Conservation (phyloP, 2,888 invertebrate species). For the Pandemis heparana region DNA sequence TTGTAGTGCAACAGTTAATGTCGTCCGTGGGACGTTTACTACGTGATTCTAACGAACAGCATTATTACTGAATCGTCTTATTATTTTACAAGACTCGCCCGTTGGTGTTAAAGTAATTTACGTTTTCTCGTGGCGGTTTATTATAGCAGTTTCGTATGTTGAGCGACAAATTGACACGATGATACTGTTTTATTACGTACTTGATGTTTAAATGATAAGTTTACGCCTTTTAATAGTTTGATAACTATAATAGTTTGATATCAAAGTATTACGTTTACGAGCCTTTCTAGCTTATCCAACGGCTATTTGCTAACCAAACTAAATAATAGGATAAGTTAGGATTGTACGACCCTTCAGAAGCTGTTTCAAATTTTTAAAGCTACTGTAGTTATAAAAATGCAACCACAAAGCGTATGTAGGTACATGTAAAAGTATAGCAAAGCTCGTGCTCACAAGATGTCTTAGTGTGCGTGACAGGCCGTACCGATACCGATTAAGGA, state of each 20-base stretch:
- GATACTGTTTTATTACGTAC: neutral
- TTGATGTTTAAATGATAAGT: neutral
- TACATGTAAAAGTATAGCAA: too few relatives aligned
- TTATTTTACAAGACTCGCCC: conserved; percentile 4
- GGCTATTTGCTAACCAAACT: too few relatives aligned
- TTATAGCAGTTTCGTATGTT: neutral
- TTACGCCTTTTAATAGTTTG: neutral
- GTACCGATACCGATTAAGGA: too few relatives aligned
- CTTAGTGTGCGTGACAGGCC: too few relatives aligned
- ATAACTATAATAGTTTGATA: too few relatives aligned
- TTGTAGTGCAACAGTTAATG: conserved; percentile 8
- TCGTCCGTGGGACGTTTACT: conserved; percentile 12
- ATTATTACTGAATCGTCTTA: conserved; percentile 12
- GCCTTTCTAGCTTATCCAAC: too few relatives aligned
- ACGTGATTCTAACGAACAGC: neutral
- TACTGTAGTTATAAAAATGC: too few relatives aligned
- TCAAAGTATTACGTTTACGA: neutral
- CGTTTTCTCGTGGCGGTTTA: neutral
- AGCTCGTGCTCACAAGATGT: too few relatives aligned
- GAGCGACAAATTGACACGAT: neutral
- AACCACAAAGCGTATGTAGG: too few relatives aligned
- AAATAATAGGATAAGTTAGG: too few relatives aligned
- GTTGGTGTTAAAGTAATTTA: neutral
- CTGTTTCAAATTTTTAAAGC: too few relatives aligned
- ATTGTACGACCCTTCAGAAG: too few relatives aligned